These are phyloP conservation scores for Tetramorium alpestre DNA, from an alignment of 1,140 invertebrate species.

Conservation along the genomic window DNA sequence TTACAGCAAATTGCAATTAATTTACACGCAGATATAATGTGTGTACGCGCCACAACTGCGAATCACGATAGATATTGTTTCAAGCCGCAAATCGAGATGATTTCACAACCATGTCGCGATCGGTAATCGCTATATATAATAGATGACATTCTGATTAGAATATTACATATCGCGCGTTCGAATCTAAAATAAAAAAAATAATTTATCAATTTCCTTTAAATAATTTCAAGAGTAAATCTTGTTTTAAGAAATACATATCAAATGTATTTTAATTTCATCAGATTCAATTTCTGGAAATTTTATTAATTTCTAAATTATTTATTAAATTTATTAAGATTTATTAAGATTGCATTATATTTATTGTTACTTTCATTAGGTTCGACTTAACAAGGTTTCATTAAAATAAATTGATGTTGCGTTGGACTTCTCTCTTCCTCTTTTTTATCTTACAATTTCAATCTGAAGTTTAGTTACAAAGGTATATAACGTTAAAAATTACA, in stretches of 20 bases:
- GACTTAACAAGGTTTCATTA: neutral
- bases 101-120: conserved; percentile 1
- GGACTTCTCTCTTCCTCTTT: neutral
- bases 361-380: neutral
- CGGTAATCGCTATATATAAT: neutral
- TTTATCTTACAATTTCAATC: conserved; percentile 1
- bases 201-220: neutral
- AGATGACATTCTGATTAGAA: conserved; percentile 13
- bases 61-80: conserved; percentile 25
- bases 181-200: neutral
- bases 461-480: conserved; percentile 10
- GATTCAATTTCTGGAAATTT: neutral
- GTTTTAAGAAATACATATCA: neutral
- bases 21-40: conserved; percentile 14
- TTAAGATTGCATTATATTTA: neutral
- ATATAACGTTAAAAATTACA: conserved; percentile 29
- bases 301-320: neutral
- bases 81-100: conserved; percentile 18
- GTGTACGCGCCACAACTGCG: conserved; percentile 9
- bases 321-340: neutral
- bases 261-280: neutral
- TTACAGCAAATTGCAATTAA: conserved; percentile 42
- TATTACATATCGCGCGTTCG: neutral
- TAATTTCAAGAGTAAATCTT: neutral
- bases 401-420: neutral